These are phyloP conservation scores for Ditylenchus dipsaci DNA, from an alignment of 1,140 invertebrate genomes.

Conservation along the genomic window DNA sequence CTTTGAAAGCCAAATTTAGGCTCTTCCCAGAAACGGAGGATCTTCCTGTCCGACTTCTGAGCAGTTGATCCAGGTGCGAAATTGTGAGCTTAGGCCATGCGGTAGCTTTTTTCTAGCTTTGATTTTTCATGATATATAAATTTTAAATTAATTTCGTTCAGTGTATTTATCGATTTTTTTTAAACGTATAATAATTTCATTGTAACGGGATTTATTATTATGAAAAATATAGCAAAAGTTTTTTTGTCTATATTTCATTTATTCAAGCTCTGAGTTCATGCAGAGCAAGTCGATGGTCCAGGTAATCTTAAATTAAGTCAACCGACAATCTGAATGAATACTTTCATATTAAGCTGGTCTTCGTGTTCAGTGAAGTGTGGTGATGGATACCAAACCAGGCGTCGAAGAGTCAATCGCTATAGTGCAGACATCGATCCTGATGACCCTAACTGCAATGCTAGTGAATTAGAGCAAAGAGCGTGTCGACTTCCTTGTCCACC, in stretches of 20 bases:
- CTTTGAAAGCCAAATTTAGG: slow-evolving; percentile 8
- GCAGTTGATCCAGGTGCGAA: slow-evolving; percentile 59
- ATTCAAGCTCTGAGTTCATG: slow-evolving; percentile 45
- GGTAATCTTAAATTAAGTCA: slow-evolving; percentile 46
- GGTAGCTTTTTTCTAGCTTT: slow-evolving; percentile 40
- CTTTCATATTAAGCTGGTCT: background rate
- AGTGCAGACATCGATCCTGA: slow-evolving; percentile 38
- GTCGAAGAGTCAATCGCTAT: slow-evolving; percentile 41
- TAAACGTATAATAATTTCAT: no score
- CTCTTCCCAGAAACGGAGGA: slow-evolving; percentile 68
- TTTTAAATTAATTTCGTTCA: no score
- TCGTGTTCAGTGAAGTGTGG: slow-evolving; percentile 27
- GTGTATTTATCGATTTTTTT: no score
- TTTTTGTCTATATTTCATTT: slow-evolving; percentile 1
- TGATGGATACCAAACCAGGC: slow-evolving; percentile 44
- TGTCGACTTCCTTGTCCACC: slow-evolving; percentile 46
- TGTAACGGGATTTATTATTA: no score
- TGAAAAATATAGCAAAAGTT: no score
- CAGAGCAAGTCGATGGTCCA: slow-evolving; percentile 47
- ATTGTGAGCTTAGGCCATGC: slow-evolving; percentile 59
- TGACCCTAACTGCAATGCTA: slow-evolving; percentile 38
- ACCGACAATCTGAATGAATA: no score
- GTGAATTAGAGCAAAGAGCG: slow-evolving; percentile 39
- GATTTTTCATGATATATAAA: no score
- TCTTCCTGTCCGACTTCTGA: slow-evolving; percentile 65